Percentiles rank a stretch among this genome's conserved stretches.
These are phyloP conservation scores for Clarias magur DNA, from an alignment of 2,113 vertebrate species.

Conservation along the genomic window DNA sequence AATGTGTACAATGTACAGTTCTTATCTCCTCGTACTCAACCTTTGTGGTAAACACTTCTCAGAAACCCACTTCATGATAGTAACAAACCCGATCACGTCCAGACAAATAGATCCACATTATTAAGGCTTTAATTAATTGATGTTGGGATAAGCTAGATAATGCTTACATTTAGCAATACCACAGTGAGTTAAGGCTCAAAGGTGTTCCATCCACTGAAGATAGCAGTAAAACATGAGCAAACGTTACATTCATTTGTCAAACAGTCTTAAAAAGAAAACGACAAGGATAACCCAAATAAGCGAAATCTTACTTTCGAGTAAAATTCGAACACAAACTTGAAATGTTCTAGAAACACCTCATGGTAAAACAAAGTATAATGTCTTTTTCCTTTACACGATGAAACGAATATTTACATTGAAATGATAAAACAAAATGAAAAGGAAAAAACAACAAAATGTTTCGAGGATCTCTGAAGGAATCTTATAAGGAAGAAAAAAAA, in stretches of 20 bases:
- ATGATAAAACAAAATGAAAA: constrained; percentile 33
- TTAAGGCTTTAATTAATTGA: constrained; percentile 62
- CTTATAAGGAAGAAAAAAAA: neutral
- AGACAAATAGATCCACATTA: constrained; percentile 41
- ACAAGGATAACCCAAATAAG: neutral
- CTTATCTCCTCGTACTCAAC: neutral
- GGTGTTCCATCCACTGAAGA: constrained; percentile 55
- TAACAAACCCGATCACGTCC: neutral
- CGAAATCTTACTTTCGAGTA: neutral
- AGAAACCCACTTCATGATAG: neutral
- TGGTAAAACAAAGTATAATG: constrained; percentile 13
- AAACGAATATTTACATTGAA: constrained; percentile 46
- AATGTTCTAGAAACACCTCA: constrained; percentile 22
- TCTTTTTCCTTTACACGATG: constrained; percentile 21
- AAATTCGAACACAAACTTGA: constrained; percentile 24
- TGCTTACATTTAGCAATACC: constrained; percentile 56
- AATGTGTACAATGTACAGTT: too few species aligned
- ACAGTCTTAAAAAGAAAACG: constrained; percentile 52
- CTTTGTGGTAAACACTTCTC: neutral
- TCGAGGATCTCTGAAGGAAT: neutral
- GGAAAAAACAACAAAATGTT: neutral
- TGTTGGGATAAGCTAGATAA: constrained; percentile 59
- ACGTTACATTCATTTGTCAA: constrained; percentile 61
- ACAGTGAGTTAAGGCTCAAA: constrained; percentile 63
- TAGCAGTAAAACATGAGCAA: constrained; percentile 53